Conservation (phyloP, 92 coral and sea anemone genomes). For the Palythoa heliodiscus region DNA sequence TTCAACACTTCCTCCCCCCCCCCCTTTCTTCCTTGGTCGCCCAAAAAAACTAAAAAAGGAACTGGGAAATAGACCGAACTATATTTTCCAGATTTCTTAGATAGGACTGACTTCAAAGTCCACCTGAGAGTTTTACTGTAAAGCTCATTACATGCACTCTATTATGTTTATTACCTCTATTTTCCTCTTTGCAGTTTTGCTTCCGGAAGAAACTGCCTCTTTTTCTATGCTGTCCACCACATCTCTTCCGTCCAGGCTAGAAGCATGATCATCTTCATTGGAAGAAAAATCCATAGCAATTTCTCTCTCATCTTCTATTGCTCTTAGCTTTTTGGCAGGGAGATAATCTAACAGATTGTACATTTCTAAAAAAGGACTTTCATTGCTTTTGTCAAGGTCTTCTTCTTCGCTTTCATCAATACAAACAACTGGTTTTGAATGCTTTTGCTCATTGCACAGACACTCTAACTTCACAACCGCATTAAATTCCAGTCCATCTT, state of each 20-base stretch:
- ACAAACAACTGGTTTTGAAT: neutral
- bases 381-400: neutral
- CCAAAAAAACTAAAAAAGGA: neutral
- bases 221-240: neutral
- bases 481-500: neutral
- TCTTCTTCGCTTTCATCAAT: neutral
- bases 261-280: neutral
- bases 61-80: neutral
- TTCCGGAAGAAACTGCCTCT: neutral
- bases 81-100: neutral
- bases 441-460: neutral
- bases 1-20: too few relatives aligned
- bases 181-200: neutral
- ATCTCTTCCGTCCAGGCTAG: neutral
- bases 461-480: neutral
- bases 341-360: constrained; percentile 10
- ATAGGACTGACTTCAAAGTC: neutral
- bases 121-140: too few relatives aligned
- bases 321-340: neutral
- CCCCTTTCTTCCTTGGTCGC: neutral
- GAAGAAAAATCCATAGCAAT: neutral
- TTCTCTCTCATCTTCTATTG: neutral
- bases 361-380: neutral
- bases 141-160: neutral
- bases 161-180: neutral